These are phyloP conservation scores for Heliconius nattereri DNA, from an alignment of 1,140 invertebrate genomes.

Conservation along the genomic window DNA sequence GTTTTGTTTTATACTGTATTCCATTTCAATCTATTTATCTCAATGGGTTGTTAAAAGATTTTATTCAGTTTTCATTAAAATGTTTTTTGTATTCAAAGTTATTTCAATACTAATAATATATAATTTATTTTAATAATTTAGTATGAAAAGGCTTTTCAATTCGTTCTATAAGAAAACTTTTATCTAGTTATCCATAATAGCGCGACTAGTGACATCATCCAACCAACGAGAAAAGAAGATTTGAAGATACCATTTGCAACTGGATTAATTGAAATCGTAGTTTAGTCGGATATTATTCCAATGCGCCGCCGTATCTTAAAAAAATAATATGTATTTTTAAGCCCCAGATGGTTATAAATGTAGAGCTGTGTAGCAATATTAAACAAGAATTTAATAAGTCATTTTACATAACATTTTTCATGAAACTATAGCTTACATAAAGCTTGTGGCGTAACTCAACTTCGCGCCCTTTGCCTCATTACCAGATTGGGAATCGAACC, in stretches of 20 bases:
- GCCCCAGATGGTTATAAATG: no score
- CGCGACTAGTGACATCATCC: not conserved
- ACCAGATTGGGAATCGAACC: no score
- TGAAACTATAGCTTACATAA: no score
- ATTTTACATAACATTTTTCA: no score
- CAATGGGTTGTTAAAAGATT: not conserved
- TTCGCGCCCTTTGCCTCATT: no score
- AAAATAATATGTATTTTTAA: no score
- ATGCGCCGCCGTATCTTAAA: no score
- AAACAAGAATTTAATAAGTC: no score
- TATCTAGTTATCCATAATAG: not conserved
- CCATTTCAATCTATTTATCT: not conserved
- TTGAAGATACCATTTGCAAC: not conserved
- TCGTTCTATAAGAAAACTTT: not conserved
- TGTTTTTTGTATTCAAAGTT: not conserved
- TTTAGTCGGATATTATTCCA: no score
- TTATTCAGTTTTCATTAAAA: not conserved
- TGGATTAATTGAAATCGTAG: no score
- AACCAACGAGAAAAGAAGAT: not conserved
- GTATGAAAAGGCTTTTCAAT: not conserved
- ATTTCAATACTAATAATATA: conserved; percentile 1
- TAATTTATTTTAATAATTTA: not conserved
- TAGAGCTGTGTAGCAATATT: no score
- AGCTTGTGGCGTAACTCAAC: no score
- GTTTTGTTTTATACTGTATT: not conserved